Evolutionary conservation across 2,113 vertebrate species (phyloP).

Genomic region (Heloderma charlesbogerti): DNA sequence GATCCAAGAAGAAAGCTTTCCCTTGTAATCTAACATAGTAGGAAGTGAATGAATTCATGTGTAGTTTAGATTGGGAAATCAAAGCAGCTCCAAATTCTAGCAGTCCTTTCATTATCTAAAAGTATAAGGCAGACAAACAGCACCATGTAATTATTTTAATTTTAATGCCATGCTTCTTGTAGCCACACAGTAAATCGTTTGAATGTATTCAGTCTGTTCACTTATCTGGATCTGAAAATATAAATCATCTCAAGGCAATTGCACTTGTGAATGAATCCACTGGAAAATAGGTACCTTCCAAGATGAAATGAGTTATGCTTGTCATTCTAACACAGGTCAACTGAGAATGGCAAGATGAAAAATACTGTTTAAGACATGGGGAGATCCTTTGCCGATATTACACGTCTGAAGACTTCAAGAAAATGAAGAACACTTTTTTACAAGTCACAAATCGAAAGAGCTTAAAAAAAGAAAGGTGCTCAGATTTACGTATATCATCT

Average conservation of each 20-base stretch:
- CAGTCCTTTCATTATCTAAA: constrained; percentile 59
- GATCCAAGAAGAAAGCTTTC: constrained; percentile 48
- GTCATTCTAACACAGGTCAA: constrained; percentile 21
- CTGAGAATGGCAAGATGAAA: constrained; percentile 24
- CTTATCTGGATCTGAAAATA: constrained; percentile 38
- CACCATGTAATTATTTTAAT: constrained; percentile 63
- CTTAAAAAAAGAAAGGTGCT: background rate
- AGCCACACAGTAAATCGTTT: constrained; percentile 53
- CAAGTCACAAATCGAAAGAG: constrained; percentile 6
- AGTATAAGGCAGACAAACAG: constrained; percentile 45
- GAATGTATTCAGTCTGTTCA: constrained; percentile 36
- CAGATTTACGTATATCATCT: constrained; percentile 46
- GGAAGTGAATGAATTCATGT: constrained; percentile 52
- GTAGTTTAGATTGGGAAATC: constrained; percentile 59
- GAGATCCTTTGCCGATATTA: background rate
- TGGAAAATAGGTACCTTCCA: constrained; percentile 39
- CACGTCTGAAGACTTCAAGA: background rate
- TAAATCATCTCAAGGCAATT: constrained; percentile 59
- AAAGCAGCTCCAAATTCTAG: constrained; percentile 32
- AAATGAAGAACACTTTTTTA: constrained; percentile 27
- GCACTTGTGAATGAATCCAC: constrained; percentile 49
- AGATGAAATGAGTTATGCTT: constrained; percentile 28
- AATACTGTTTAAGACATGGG: constrained; percentile 18
- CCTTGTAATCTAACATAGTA: constrained; percentile 59
- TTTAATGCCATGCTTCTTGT: constrained; percentile 56